Evolutionary conservation across 2,888 invertebrate genomes (phyloP).

Genomic region (Pilophorus perplexus): DNA sequence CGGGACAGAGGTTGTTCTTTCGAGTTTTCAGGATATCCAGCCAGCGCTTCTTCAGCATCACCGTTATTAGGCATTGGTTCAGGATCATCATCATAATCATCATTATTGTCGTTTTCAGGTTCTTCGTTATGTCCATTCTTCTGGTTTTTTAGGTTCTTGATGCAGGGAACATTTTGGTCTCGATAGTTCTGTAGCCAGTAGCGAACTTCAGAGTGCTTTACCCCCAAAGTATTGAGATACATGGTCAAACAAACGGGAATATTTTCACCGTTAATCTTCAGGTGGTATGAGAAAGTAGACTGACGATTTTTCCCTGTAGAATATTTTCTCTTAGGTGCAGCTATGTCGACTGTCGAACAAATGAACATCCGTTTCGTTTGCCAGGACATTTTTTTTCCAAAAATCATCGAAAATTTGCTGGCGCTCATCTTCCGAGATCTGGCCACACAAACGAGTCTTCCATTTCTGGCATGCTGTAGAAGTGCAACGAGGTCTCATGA

Average conservation of each 20-base stretch:
- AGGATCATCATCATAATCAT: no score
- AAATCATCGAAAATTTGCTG: not conserved
- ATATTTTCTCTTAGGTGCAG: not conserved
- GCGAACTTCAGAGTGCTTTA: not conserved
- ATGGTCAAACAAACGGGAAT: conserved; percentile 1
- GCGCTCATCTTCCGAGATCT: conserved; percentile 1
- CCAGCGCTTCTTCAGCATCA: no score
- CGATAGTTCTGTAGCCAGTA: not conserved
- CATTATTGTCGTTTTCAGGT: no score
- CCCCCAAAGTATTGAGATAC: not conserved
- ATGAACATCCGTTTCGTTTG: conserved; percentile 10
- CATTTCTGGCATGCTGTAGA: conserved; percentile 5
- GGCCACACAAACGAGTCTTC: not conserved
- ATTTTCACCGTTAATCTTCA: not conserved
- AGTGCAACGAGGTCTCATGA: not conserved
- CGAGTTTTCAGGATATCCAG: no score
- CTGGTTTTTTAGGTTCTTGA: no score
- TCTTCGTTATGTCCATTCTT: no score
- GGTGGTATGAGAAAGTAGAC: not conserved
- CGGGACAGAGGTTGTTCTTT: no score
- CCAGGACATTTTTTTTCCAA: conserved; percentile 13
- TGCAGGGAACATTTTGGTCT: no score
- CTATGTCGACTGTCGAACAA: not conserved
- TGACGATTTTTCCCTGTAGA: not conserved
- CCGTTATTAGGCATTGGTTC: no score